Percentiles rank a stretch among this genome's conserved stretches.
phyloP scores from a whole-genome alignment of 2,888 invertebrate genomes.

The Mycogona germanica region DNA sequence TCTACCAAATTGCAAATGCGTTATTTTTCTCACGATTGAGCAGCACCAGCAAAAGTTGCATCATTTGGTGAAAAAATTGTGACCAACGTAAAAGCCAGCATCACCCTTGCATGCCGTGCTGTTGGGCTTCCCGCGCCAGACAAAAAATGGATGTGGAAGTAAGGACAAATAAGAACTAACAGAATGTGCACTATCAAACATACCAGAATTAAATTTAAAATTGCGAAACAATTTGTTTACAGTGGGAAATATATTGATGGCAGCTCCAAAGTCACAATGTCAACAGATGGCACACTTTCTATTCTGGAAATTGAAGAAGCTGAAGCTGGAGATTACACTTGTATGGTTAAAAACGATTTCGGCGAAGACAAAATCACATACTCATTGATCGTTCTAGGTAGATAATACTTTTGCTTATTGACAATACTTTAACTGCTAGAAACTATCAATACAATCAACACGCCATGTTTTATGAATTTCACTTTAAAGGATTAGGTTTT shows the following conservation, averaged over 20 bases:
- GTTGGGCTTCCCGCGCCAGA: conserved; percentile 88
- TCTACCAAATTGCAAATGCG: no score
- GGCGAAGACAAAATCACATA: conserved; percentile 87
- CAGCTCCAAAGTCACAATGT: conserved; percentile 59
- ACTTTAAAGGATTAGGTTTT: neutral
- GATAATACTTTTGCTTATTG: no score
- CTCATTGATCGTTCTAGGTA: conserved; percentile 71
- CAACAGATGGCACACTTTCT: conserved; percentile 82
- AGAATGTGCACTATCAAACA: neutral
- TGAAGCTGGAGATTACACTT: conserved; percentile 90
- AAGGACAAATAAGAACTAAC: neutral
- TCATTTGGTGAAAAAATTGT: conserved; percentile 84
- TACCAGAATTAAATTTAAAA: neutral
- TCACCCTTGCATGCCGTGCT: conserved; percentile 79
- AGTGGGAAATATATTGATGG: neutral
- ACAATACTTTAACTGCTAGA: no score
- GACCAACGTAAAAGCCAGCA: conserved; percentile 54
- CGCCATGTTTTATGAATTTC: neutral
- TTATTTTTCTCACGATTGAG: neutral
- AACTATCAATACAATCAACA: no score
- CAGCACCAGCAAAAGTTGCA: conserved; percentile 86
- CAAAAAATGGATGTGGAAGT: conserved; percentile 54
- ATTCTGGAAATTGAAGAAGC: conserved; percentile 76
- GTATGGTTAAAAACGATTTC: conserved; percentile 82
- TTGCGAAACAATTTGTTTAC: no score